These are phyloP conservation scores for Naja naja DNA, from an alignment of 2,113 vertebrate genomes.

Conservation along the genomic window DNA sequence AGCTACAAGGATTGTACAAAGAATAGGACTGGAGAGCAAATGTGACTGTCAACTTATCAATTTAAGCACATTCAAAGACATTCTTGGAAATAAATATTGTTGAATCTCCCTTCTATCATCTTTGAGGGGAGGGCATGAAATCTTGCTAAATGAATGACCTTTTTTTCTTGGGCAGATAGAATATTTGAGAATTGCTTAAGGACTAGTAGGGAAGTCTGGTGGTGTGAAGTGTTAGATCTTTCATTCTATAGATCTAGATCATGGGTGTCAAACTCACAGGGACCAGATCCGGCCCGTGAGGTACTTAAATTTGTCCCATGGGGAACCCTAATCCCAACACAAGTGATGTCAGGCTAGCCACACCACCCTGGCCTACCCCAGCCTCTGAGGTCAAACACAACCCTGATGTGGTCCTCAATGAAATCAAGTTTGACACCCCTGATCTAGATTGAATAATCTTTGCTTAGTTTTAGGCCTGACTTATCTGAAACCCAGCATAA, in stretches of 20 bases:
- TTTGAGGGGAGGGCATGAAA: background rate
- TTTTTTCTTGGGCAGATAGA: background rate
- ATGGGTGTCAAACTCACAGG: too few relatives aligned
- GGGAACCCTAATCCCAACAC: too few relatives aligned
- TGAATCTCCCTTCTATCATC: background rate
- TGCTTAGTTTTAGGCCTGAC: background rate
- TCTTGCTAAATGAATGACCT: background rate
- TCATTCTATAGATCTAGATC: background rate
- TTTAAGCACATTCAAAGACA: background rate
- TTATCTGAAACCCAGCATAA: background rate
- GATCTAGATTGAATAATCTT: background rate
- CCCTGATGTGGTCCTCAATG: too few relatives aligned
- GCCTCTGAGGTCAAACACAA: too few relatives aligned
- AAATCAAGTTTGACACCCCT: too few relatives aligned
- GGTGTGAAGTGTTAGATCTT: background rate
- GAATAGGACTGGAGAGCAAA: background rate
- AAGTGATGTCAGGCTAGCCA: too few relatives aligned
- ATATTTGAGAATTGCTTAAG: background rate
- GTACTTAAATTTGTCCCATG: too few relatives aligned
- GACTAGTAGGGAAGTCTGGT: background rate
- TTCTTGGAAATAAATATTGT: background rate
- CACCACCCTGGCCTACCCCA: too few relatives aligned
- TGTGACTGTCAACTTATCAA: background rate
- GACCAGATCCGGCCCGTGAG: too few relatives aligned
- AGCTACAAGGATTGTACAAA: background rate